Percentiles rank a stretch among this genome's conserved stretches.
These are phyloP conservation scores for Sebastolobus alascanus DNA, from an alignment of 2,797 vertebrate species.

Conservation along the genomic window DNA sequence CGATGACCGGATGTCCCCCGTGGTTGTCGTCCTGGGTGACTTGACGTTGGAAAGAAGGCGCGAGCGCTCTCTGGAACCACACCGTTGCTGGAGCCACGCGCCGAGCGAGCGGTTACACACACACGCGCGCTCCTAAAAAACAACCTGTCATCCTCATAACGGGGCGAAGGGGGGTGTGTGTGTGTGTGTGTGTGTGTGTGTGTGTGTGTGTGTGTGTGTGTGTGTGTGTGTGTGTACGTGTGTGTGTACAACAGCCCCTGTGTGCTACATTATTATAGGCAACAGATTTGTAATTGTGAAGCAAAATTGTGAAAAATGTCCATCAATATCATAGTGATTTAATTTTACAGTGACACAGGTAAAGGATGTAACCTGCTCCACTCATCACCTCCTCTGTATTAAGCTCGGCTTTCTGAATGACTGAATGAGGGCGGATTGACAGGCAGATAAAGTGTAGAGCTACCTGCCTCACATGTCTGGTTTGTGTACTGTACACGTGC, in stretches of 20 bases:
- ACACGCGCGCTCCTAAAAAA: conserved; percentile 60
- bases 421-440: conserved; percentile 42
- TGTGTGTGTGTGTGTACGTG: too few species aligned
- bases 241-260: too few species aligned
- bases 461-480: conserved; percentile 33
- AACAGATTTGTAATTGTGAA: too few species aligned
- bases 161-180: neutral
- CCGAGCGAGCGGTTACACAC: conserved; percentile 41
- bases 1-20: conserved; percentile 35
- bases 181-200: too few species aligned
- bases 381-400: conserved; percentile 30
- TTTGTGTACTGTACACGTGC: conserved; percentile 15
- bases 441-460: conserved; percentile 32
- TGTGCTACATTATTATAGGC: too few species aligned
- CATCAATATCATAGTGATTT: neutral
- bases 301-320: too few species aligned
- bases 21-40: fast-evolving
- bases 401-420: conserved; percentile 38
- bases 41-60: conserved; percentile 17
- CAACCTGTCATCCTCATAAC: conserved; percentile 44
- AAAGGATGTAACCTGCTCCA: conserved; percentile 2
- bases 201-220: too few species aligned
- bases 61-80: conserved; percentile 31
- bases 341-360: neutral
- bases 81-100: conserved; percentile 49